A percentile compares a stretch with the other conserved stretches of the same genome.
These are phyloP conservation scores for Lepidocyrtoides sp. DNA, from an alignment of 2,888 invertebrate species.

Conservation along the genomic window DNA sequence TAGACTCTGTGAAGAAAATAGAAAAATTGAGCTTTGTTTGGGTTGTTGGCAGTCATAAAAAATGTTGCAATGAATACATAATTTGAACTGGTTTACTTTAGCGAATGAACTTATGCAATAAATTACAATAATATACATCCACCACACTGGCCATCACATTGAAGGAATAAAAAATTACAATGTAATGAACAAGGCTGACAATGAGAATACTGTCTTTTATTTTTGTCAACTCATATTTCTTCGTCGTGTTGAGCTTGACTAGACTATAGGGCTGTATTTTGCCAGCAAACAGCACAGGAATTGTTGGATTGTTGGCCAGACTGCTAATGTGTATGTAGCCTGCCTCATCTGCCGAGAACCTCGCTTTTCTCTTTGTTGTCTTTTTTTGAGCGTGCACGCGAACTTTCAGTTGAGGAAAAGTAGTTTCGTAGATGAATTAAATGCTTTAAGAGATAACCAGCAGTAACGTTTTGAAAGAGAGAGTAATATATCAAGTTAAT, in stretches of 20 bases:
- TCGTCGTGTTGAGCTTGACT: background rate
- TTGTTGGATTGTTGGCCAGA: background rate
- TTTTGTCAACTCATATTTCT: background rate
- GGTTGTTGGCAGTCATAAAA: background rate
- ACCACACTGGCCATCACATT: background rate
- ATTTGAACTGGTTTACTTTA: background rate
- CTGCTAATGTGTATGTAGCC: no score
- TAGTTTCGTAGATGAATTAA: conserved; percentile 42
- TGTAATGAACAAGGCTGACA: background rate
- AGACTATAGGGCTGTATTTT: background rate
- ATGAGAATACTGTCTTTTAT: background rate
- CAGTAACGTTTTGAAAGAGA: conserved; percentile 39
- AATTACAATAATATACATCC: background rate
- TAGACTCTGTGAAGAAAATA: background rate
- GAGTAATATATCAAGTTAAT: conserved; percentile 55
- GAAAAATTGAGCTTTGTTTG: background rate
- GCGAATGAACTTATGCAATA: background rate
- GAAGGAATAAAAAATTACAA: background rate
- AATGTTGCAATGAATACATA: background rate
- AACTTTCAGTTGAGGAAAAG: conserved; percentile 46
- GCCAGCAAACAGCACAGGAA: background rate
- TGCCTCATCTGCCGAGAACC: background rate
- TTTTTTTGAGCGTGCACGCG: conserved; percentile 57
- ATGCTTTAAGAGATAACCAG: conserved; percentile 55
- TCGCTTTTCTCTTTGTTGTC: background rate